These are phyloP conservation scores for Actias luna DNA, from an alignment of 2,888 invertebrate species.

Conservation along the genomic window DNA sequence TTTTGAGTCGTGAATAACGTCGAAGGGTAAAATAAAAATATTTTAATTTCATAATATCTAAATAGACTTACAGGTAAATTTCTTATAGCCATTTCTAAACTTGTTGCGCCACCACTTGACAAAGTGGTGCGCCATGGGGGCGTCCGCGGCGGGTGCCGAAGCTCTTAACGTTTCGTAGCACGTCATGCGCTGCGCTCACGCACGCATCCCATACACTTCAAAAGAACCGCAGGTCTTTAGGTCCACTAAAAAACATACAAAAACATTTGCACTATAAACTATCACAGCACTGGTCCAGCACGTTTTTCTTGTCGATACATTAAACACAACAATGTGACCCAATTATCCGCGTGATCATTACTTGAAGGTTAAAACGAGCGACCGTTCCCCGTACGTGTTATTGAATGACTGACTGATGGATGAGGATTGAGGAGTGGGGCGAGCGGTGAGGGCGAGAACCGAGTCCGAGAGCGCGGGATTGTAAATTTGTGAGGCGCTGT, in stretches of 20 bases:
- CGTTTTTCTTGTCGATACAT: slow-evolving; percentile 25
- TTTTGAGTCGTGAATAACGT: not conserved
- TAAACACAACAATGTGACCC: slow-evolving; percentile 67
- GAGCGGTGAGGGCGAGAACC: slow-evolving; percentile 41
- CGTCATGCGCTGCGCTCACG: slow-evolving; percentile 83
- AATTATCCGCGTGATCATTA: slow-evolving; percentile 74
- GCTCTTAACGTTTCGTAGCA: slow-evolving; percentile 82
- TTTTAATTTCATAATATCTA: not conserved
- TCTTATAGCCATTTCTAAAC: slow-evolving; percentile 88
- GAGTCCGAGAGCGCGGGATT: slow-evolving; percentile 40
- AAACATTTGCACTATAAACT: slow-evolving; percentile 61
- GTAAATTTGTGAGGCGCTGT: slow-evolving; percentile 40
- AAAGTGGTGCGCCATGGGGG: slow-evolving; percentile 88
- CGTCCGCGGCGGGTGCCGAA: slow-evolving; percentile 80
- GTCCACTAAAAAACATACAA: slow-evolving; percentile 51
- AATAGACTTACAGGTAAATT: slow-evolving; percentile 84
- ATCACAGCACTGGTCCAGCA: slow-evolving; percentile 60
- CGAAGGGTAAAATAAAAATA: not conserved
- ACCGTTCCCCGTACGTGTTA: slow-evolving; percentile 57
- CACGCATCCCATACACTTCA: slow-evolving; percentile 80
- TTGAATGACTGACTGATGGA: slow-evolving; percentile 75
- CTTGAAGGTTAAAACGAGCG: slow-evolving; percentile 44
- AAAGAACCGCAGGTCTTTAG: slow-evolving; percentile 71
- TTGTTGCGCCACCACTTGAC: slow-evolving; percentile 90
- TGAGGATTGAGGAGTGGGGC: slow-evolving; percentile 57